Evolutionary conservation across 2,113 vertebrate species (phyloP).

Genomic region (Pungitius pungitius): DNA sequence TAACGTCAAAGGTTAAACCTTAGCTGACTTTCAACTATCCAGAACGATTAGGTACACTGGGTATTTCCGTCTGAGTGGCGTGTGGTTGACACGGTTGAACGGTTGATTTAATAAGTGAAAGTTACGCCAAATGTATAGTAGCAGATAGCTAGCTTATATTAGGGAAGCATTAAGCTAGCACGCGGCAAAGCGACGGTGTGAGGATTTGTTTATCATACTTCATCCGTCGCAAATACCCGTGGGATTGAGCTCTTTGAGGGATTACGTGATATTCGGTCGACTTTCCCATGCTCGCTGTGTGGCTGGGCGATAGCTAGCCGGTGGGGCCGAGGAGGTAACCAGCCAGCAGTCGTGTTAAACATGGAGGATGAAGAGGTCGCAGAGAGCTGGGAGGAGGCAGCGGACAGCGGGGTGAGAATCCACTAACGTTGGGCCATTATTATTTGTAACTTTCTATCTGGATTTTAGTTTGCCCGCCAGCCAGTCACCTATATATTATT

Average conservation of each 20-base stretch:
- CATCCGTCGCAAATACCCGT: neutral
- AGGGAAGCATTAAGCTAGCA: slow-evolving; percentile 36
- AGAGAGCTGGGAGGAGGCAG: slow-evolving; percentile 93
- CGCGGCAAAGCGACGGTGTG: slow-evolving; percentile 13
- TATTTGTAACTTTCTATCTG: neutral
- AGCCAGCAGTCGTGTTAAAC: slow-evolving; percentile 66
- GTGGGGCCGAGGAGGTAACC: slow-evolving; percentile 38
- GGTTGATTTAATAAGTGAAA: slow-evolving; percentile 4
- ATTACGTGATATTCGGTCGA: neutral
- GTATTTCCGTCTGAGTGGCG: neutral
- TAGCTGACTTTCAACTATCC: neutral
- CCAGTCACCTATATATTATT: neutral
- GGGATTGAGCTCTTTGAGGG: neutral
- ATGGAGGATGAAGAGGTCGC: slow-evolving; percentile 97
- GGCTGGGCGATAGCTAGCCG: slow-evolving; percentile 30
- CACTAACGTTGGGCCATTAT: neutral
- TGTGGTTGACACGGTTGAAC: neutral
- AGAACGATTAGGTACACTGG: too few relatives aligned
- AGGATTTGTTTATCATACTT: neutral
- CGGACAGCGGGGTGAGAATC: slow-evolving; percentile 90
- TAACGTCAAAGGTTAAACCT: neutral
- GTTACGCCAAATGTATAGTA: slow-evolving; percentile 41
- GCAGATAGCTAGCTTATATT: slow-evolving; percentile 5
- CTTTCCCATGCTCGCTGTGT: neutral
- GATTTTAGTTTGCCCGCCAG: neutral